Evolutionary conservation across 2,888 invertebrate genomes (phyloP).

Genomic region (Xanthia icteritia): DNA sequence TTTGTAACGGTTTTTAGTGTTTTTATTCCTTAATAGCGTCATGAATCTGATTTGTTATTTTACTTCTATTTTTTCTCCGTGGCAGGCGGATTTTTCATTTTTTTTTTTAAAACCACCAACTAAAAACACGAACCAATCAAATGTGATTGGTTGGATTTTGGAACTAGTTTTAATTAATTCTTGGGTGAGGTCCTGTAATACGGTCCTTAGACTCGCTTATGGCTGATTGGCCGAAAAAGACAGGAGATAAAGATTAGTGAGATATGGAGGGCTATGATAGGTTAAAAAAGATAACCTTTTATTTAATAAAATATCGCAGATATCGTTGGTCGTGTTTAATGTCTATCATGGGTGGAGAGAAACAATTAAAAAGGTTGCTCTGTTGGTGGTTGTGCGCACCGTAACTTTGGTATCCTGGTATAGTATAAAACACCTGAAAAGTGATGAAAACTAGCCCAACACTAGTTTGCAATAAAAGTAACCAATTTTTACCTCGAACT

Average conservation of each 20-base stretch:
- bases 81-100: no score
- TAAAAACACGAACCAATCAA: no score
- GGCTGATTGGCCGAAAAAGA: background rate
- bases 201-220: background rate
- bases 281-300: background rate
- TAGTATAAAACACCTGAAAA: background rate
- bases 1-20: no score
- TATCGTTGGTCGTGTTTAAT: no score
- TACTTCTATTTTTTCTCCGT: no score
- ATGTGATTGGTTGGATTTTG: background rate
- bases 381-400: background rate
- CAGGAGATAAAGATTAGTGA: background rate
- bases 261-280: background rate
- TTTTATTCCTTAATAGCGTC: no score
- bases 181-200: background rate
- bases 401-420: background rate
- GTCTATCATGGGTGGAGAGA: background rate
- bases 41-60: no score
- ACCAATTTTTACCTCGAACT: constrained; percentile 94
- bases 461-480: background rate
- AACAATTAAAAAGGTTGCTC: background rate
- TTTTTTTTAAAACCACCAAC: no score
- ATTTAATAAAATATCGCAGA: background rate
- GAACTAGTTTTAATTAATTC: background rate
- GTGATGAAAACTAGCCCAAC: background rate